Conservation (phyloP, 2,113 vertebrate species). For the Pteronura brasiliensis region DNA sequence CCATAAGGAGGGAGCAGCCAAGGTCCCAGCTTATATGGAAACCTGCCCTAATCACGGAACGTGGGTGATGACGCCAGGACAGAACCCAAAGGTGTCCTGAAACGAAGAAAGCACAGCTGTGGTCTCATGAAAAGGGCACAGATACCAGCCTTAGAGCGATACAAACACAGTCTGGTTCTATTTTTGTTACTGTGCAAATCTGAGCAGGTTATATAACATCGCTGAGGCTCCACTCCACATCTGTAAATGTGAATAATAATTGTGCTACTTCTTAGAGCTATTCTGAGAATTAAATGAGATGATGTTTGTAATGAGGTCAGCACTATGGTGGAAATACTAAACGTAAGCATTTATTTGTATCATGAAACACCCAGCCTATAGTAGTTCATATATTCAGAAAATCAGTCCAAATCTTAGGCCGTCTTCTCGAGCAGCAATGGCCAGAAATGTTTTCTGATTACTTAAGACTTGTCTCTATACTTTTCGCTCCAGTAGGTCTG, state of each 20-base stretch:
- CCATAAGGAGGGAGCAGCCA: background rate
- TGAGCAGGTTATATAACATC: background rate
- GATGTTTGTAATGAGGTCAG: background rate
- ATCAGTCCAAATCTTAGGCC: background rate
- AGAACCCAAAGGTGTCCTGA: background rate
- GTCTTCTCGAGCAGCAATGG: background rate
- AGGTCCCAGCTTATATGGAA: background rate
- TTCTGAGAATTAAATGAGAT: background rate
- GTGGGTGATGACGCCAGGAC: background rate
- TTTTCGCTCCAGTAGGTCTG: background rate
- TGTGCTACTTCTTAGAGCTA: background rate
- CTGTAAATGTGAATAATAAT: background rate
- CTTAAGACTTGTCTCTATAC: background rate
- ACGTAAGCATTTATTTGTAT: background rate
- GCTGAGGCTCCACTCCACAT: background rate
- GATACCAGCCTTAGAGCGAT: background rate
- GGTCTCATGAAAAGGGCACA: background rate
- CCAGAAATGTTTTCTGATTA: background rate
- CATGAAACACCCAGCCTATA: background rate
- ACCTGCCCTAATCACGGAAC: background rate
- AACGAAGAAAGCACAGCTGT: background rate
- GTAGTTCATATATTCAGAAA: background rate
- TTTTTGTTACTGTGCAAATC: background rate
- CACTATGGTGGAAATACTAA: background rate
- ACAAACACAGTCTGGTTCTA: background rate